phyloP scores from a whole-genome alignment of 2,888 invertebrate species.

The Campoplex capitator region DNA sequence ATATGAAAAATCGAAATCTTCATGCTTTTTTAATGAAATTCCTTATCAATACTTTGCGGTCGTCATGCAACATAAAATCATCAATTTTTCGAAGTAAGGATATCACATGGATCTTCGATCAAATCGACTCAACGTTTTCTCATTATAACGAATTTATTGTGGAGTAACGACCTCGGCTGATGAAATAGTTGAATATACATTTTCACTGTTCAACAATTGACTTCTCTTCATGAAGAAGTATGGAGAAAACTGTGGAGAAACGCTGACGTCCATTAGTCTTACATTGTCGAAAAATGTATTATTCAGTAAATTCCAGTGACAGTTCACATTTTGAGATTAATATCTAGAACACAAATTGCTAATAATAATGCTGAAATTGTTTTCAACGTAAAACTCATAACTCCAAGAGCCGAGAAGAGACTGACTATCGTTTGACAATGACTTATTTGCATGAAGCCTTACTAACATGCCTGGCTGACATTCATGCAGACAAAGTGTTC shows the following conservation, averaged over 20 bases:
- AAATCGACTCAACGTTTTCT: neutral
- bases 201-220: neutral
- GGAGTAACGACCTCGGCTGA: neutral
- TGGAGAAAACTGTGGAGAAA: neutral
- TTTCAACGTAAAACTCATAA: too few species aligned
- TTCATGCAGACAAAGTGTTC: too few species aligned
- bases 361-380: too few species aligned
- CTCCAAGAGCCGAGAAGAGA: neutral
- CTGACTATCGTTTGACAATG: neutral
- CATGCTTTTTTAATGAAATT: neutral
- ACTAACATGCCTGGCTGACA: too few species aligned
- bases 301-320: neutral
- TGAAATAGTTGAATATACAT: neutral
- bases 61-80: neutral
- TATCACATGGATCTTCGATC: neutral
- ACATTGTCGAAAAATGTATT: neutral
- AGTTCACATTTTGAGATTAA: neutral
- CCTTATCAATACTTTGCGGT: neutral
- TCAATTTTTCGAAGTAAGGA: neutral
- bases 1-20: neutral
- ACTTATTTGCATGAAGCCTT: too few species aligned
- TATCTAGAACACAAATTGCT: neutral
- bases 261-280: neutral
- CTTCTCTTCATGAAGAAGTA: neutral
- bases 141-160: too few species aligned